phyloP scores from a whole-genome alignment of 2,797 vertebrate species.

The Ara ararauna region DNA sequence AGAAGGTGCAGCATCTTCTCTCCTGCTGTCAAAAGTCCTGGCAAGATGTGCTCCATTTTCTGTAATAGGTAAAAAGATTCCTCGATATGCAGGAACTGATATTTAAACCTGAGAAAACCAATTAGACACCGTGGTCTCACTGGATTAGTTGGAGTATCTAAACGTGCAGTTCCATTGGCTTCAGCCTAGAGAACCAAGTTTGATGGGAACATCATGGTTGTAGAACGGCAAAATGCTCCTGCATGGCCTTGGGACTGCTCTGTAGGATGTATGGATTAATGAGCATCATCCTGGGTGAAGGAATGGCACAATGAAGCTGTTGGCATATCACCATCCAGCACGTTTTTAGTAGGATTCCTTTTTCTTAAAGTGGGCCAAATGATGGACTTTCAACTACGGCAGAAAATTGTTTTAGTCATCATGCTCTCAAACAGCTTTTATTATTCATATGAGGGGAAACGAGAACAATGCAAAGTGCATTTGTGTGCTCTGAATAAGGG shows the following conservation, averaged over 20 bases:
- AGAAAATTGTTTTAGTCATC: neutral
- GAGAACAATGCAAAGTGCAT: slow-evolving; percentile 6
- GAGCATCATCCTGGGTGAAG: neutral
- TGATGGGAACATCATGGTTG: neutral
- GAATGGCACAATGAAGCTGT: neutral
- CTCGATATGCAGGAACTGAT: neutral
- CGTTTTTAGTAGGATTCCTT: neutral
- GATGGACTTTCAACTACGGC: neutral
- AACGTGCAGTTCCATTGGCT: neutral
- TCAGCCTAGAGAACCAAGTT: neutral
- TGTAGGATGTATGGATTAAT: neutral
- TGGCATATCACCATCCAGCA: neutral
- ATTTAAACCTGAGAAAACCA: neutral
- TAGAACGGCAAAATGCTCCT: neutral
- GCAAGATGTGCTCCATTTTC: neutral
- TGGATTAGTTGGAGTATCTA: neutral
- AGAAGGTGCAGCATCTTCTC: neutral
- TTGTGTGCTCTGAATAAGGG: neutral
- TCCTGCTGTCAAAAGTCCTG: neutral
- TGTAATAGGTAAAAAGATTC: neutral
- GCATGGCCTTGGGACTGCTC: neutral
- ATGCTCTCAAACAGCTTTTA: neutral
- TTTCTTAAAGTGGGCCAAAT: neutral
- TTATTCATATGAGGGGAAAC: slow-evolving; percentile 22
- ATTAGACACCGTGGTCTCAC: neutral